These are phyloP conservation scores for Thalassoma bifasciatum DNA, from an alignment of 2,113 vertebrate species.

Conservation along the genomic window DNA sequence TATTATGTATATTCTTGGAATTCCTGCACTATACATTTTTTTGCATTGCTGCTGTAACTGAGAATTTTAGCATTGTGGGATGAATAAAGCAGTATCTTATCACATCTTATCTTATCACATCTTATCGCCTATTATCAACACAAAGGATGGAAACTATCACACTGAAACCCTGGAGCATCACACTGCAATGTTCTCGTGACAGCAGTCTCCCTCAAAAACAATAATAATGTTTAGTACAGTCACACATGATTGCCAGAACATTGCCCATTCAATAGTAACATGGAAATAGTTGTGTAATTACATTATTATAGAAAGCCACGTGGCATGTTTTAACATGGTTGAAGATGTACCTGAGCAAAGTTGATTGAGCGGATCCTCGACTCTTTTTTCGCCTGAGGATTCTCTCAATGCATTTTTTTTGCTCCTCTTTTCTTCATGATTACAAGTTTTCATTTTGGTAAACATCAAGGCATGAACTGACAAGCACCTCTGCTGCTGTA, in stretches of 20 bases:
- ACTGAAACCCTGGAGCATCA: neutral
- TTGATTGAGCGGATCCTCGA: neutral
- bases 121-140: too few relatives aligned
- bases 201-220: neutral
- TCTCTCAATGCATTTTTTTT: slow-evolving; percentile 59
- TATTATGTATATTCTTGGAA: too few relatives aligned
- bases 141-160: neutral
- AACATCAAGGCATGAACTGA: slow-evolving; percentile 62
- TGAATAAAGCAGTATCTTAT: too few relatives aligned
- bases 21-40: too few relatives aligned
- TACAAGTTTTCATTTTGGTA: slow-evolving; percentile 55
- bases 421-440: slow-evolving; percentile 39
- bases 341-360: slow-evolving; percentile 29
- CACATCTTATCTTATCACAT: too few relatives aligned
- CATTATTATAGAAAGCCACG: slow-evolving; percentile 48
- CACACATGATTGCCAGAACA: slow-evolving; percentile 13
- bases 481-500: slow-evolving; percentile 41
- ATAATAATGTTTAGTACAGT: neutral
- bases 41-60: too few relatives aligned
- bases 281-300: slow-evolving; percentile 54
- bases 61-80: too few relatives aligned
- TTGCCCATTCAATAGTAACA: slow-evolving; percentile 17
- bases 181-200: neutral
- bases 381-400: slow-evolving; percentile 58
- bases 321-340: slow-evolving; percentile 74